Conservation (phyloP, 2,888 invertebrate genomes). For the Eurytoma californica region DNA sequence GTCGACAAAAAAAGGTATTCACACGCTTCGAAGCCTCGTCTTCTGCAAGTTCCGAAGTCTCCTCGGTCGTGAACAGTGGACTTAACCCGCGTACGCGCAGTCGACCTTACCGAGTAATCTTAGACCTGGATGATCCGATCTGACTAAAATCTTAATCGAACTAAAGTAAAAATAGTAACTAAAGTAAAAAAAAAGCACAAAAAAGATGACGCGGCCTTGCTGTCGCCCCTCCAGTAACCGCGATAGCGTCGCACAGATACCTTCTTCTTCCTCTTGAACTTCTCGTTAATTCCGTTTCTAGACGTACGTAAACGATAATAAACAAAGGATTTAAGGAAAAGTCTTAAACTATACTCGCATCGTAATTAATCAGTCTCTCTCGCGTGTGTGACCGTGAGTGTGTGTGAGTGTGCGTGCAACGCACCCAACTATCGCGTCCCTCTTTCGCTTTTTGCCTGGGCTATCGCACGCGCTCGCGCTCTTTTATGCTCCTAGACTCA, state of each 20-base stretch:
- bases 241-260: no score
- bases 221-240: no score
- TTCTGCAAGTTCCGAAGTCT: constrained; percentile 16
- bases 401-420: constrained; percentile 4
- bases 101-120: no score
- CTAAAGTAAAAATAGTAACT: no score
- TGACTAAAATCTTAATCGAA: not conserved
- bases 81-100: no score
- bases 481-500: constrained; percentile 9
- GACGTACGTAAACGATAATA: constrained; percentile 8
- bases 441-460: constrained; percentile 40
- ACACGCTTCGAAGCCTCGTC: constrained; percentile 18
- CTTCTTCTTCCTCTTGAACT: no score
- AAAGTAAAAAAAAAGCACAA: not conserved
- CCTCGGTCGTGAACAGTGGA: not conserved
- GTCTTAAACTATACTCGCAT: constrained; percentile 9
- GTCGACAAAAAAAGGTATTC: not conserved
- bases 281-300: not conserved
- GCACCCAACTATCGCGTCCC: constrained; percentile 16
- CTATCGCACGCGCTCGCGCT: constrained; percentile 38
- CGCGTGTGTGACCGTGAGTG: constrained; percentile 2
- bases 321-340: not conserved
- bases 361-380: constrained; percentile 19
- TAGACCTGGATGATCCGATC: no score
- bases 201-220: not conserved